Percentiles rank a stretch among this genome's conserved stretches.
These are phyloP conservation scores for Actenoides hombroni DNA, from an alignment of 2,113 vertebrate genomes.

Conservation along the genomic window DNA sequence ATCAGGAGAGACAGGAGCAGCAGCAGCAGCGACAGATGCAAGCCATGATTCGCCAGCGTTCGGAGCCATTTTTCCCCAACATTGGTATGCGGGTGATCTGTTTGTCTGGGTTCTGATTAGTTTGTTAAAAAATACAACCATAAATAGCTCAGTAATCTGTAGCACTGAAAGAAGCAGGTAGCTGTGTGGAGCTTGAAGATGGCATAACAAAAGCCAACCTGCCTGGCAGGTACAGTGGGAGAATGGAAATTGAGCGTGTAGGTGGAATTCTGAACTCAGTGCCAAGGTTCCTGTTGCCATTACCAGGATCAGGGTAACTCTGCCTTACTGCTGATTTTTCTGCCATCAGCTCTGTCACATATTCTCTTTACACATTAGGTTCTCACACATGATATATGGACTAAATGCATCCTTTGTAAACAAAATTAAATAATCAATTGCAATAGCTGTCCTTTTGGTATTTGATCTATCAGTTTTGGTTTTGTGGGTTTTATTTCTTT, in stretches of 20 bases:
- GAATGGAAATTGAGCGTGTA: background rate
- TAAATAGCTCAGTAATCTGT: background rate
- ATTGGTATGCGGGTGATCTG: conserved; percentile 78
- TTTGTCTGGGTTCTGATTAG: background rate
- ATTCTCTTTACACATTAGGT: background rate
- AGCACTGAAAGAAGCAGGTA: background rate
- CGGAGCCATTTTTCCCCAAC: conserved; percentile 86
- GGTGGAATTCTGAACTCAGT: background rate
- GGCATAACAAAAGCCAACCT: conserved; percentile 52
- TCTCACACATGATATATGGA: fast-evolving
- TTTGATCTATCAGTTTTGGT: background rate
- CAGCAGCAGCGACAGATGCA: conserved; percentile 98
- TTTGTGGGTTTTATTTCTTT: background rate
- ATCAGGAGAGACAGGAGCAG: conserved; percentile 96
- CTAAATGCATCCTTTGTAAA: background rate
- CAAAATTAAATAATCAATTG: background rate
- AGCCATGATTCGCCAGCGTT: conserved; percentile 90
- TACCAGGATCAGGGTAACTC: background rate
- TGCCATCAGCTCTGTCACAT: background rate
- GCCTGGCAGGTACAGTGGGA: background rate
- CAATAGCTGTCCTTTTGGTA: background rate
- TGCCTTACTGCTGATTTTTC: background rate
- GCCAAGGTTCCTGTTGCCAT: background rate
- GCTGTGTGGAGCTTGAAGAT: background rate
- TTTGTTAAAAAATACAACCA: background rate